phyloP scores from a whole-genome alignment of 2,888 invertebrate genomes.

The Apodemia hepburni region DNA sequence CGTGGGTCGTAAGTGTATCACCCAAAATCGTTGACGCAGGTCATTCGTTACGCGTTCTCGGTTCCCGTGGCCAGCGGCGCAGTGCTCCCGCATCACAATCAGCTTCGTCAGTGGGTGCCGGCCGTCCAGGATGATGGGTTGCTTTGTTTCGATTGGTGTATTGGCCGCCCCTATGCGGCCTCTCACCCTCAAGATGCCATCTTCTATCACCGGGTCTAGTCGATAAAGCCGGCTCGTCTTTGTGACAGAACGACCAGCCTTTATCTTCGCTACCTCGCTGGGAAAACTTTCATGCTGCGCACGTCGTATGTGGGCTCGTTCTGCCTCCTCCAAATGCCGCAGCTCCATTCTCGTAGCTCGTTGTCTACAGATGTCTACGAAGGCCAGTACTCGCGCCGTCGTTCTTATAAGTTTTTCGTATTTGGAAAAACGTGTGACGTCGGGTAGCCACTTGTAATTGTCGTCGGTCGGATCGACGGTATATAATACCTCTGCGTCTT shows the following conservation, averaged over 20 bases:
- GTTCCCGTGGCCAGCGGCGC: slow-evolving; percentile 16
- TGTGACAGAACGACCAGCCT: slow-evolving; percentile 18
- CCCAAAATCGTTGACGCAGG: slow-evolving; percentile 30
- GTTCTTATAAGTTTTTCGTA: slow-evolving; percentile 16
- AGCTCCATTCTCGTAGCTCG: background rate
- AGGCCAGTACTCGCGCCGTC: slow-evolving; percentile 7
- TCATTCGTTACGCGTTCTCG: slow-evolving; percentile 30
- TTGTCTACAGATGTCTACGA: slow-evolving; percentile 8
- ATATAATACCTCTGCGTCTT: background rate
- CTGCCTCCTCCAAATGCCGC: slow-evolving; percentile 14
- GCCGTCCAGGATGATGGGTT: slow-evolving; percentile 23
- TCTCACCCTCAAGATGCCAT: slow-evolving; percentile 17
- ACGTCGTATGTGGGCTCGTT: background rate
- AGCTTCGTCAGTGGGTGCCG: slow-evolving; percentile 19
- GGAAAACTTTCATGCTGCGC: slow-evolving; percentile 21
- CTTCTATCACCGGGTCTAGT: slow-evolving; percentile 22
- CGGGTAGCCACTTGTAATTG: background rate
- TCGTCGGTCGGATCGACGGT: background rate
- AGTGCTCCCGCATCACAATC: slow-evolving; percentile 15
- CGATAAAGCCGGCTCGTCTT: slow-evolving; percentile 13
- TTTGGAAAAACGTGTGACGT: slow-evolving; percentile 13
- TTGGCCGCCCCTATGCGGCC: slow-evolving; percentile 17
- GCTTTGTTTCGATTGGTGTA: background rate
- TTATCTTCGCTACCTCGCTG: slow-evolving; percentile 11
- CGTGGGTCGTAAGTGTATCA: slow-evolving; percentile 26